Conservation (phyloP, 2,797 vertebrate species). For the Peromyscus melanophrys region DNA sequence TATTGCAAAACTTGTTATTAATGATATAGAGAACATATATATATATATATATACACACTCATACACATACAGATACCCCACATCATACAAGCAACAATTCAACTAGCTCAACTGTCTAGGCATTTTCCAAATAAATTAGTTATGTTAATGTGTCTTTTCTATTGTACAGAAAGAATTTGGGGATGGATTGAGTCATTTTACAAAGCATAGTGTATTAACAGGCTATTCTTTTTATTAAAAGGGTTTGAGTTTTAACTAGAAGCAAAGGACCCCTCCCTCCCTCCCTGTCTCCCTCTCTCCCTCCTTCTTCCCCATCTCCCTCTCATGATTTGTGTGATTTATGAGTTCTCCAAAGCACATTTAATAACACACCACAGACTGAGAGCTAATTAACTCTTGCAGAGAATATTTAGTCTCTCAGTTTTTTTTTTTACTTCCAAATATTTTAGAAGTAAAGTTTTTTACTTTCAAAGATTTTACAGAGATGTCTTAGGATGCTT, state of each 20-base stretch:
- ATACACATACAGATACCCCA: not conserved
- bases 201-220: not conserved
- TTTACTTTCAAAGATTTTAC: conserved; percentile 71
- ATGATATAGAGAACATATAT: not conserved
- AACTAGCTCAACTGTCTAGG: not conserved
- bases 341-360: conserved; percentile 43
- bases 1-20: not conserved
- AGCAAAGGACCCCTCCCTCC: not conserved
- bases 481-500: conserved; percentile 59
- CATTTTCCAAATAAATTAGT: conserved; percentile 21
- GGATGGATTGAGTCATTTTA: not conserved
- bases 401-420: conserved; percentile 38
- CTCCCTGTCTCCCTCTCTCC: not conserved
- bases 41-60: not conserved
- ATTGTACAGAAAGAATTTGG: conserved; percentile 20
- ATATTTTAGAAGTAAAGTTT: conserved; percentile 64
- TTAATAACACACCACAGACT: conserved; percentile 63
- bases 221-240: not conserved
- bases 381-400: conserved; percentile 67
- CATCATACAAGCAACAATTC: not conserved
- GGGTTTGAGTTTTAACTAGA: not conserved
- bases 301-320: not conserved
- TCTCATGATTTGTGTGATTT: conserved; percentile 19
- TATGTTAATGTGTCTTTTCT: not conserved
- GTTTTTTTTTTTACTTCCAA: conserved; percentile 57